Percentiles rank a stretch among this genome's conserved stretches.
phyloP scores from a whole-genome alignment of 1,140 invertebrate species.

The Drosophila neocordata region DNA sequence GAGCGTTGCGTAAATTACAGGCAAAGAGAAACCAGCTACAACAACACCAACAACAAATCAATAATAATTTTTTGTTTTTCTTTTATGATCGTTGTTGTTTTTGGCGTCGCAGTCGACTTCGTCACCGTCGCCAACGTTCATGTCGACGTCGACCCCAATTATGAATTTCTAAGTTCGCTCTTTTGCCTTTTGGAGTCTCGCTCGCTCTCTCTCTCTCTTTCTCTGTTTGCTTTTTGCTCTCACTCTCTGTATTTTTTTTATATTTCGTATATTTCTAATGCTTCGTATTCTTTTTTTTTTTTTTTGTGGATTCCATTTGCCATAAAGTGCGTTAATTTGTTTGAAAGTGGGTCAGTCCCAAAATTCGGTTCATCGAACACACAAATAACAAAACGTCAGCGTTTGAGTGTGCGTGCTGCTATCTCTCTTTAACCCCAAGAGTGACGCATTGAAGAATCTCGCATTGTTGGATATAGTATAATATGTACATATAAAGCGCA shows the following conservation, averaged over 20 bases:
- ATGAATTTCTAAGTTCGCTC: conserved; percentile 38
- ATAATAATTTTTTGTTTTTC: no score
- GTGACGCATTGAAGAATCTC: no score
- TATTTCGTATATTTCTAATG: conserved; percentile 10
- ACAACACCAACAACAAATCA: conserved; percentile 48
- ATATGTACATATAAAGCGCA: no score
- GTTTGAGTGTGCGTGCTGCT: conserved; percentile 32
- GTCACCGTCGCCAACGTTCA: conserved; percentile 2
- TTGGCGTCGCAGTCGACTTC: conserved; percentile 11
- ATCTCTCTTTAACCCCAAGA: background rate
- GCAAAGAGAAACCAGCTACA: conserved; percentile 43
- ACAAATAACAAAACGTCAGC: conserved; percentile 59
- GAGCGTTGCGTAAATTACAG: conserved; percentile 76
- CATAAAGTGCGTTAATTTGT: conserved; percentile 75
- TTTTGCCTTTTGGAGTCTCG: background rate
- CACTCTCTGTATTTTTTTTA: conserved; percentile 16
- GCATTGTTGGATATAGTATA: no score
- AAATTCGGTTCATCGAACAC: conserved; percentile 80
- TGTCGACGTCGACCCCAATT: conserved; percentile 49
- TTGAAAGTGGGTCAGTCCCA: conserved; percentile 70
- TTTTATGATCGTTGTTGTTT: conserved; percentile 33
- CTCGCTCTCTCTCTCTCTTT: background rate
- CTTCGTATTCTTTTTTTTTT: conserved; percentile 30
- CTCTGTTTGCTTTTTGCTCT: conserved; percentile 19
- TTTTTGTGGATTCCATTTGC: conserved; percentile 71